A percentile compares a stretch with the other conserved stretches of the same genome.
phyloP scores from a whole-genome alignment of 2,113 vertebrate species.

The Geococcyx californianus region DNA sequence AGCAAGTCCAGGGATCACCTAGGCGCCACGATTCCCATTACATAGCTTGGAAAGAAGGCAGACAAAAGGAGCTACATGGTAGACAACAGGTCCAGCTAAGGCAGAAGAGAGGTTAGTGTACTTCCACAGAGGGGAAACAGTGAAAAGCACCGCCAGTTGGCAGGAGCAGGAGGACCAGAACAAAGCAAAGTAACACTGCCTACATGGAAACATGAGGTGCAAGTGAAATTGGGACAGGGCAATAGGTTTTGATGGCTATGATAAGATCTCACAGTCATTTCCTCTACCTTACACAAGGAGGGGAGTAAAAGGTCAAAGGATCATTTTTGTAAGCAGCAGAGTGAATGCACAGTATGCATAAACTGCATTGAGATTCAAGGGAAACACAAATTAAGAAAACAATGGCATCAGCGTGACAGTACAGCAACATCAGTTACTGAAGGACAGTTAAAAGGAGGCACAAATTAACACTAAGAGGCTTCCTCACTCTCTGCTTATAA shows the following conservation, averaged over 20 bases:
- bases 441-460: background rate
- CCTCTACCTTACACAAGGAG: background rate
- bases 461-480: background rate
- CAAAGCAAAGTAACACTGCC: background rate
- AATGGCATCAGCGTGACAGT: background rate
- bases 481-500: background rate
- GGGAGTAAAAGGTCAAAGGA: background rate
- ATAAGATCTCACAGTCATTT: background rate
- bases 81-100: background rate
- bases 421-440: background rate
- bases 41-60: background rate
- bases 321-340: background rate
- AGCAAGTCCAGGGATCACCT: background rate
- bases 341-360: background rate
- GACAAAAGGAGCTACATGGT: too few relatives aligned
- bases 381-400: background rate
- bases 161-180: background rate
- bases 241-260: background rate
- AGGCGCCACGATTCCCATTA: background rate
- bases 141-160: fast-evolving
- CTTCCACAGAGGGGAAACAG: background rate
- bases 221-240: background rate
- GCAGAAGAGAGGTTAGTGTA: background rate
- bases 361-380: background rate
- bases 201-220: background rate